Base-by-base conservation (phyloP, 2,888 invertebrate species). In the Oscheius onirici region DNA sequence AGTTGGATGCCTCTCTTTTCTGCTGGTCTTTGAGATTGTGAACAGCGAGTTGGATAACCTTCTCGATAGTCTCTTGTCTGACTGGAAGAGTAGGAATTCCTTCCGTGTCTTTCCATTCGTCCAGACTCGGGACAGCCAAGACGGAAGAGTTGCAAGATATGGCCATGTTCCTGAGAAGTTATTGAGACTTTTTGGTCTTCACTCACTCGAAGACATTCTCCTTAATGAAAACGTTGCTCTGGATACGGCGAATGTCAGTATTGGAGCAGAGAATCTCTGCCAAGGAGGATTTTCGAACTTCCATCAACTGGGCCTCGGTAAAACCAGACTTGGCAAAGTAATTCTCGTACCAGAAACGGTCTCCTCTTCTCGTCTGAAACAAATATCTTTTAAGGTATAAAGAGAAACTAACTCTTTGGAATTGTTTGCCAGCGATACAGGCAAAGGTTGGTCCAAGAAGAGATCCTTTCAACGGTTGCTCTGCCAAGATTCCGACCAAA, bases 301-400 rank as follows among this genome's bases (percentile, higher is more conserved):
- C 82, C 43, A 75, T 61, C 22, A 84, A 57, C 68, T 84, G 84
- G n/a, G 44, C 52, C 70, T 82, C 82, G 6, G 72, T 78, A 70
- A 84, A 81, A 8, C 82, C 78, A 17, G 82, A 82, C 24, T 85
- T 82, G 3, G 81, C 78, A 68, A 87, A 84, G 73, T 83, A 84
- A 77, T 87, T 87, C 65, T 87, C 87, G 73, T 66, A 92, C 89
- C 86, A 86, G 76, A 87, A 86, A 11, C 86, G 83, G 72, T 86
- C 86, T 13, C 83, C 86, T 54, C 80, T 68, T 57, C 78, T 74
- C 1, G 83, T 81, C 83, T 83, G 43, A 49, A 75, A 71, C 15
- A 58, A n/a, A 40, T 20, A n/a, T n/a, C n/a, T 52, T 15, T 40
- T 8, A 24, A 15, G 10, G 40, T 66, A 63, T 46, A 41, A 26